These are phyloP conservation scores for Philopotamus ludificatus DNA, from an alignment of 1,140 invertebrate genomes.

Conservation along the genomic window DNA sequence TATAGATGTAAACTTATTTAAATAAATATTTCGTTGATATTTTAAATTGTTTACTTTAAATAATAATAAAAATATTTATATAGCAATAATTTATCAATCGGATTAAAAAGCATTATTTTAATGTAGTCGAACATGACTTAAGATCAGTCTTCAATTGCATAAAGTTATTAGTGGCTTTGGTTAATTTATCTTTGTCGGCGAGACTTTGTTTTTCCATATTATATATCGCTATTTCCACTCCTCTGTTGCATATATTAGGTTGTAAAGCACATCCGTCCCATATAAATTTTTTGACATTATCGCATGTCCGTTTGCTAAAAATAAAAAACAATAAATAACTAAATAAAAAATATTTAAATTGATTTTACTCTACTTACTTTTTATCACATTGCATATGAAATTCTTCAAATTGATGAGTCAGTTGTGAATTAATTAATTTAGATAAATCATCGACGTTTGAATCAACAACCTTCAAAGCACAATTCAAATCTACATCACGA, in stretches of 20 bases:
- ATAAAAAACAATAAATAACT: neutral
- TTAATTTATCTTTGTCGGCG: neutral
- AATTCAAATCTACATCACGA: neutral
- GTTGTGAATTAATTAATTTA: neutral
- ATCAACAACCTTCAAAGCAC: neutral
- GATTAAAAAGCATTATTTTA: slow-evolving; percentile 3
- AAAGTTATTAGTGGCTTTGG: neutral
- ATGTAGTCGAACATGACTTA: slow-evolving; percentile 8
- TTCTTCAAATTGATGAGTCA: neutral
- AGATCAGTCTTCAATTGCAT: neutral
- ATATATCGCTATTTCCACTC: neutral
- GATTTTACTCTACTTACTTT: neutral
- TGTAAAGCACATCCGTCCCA: slow-evolving; percentile 22
- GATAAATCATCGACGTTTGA: neutral
- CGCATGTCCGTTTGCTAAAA: slow-evolving; percentile 2
- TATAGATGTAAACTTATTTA: slow-evolving; percentile 29
- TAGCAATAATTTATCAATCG: slow-evolving; percentile 8
- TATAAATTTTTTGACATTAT: slow-evolving; percentile 11
- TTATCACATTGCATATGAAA: neutral
- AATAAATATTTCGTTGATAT: slow-evolving; percentile 13
- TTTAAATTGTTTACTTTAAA: slow-evolving; percentile 27
- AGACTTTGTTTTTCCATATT: slow-evolving; percentile 2
- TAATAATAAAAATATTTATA: slow-evolving; percentile 34
- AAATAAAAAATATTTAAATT: neutral
- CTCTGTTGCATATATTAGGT: slow-evolving; percentile 14